Base-by-base conservation (phyloP, 1,140 invertebrate genomes). In the Drosophila ercepeae region DNA sequence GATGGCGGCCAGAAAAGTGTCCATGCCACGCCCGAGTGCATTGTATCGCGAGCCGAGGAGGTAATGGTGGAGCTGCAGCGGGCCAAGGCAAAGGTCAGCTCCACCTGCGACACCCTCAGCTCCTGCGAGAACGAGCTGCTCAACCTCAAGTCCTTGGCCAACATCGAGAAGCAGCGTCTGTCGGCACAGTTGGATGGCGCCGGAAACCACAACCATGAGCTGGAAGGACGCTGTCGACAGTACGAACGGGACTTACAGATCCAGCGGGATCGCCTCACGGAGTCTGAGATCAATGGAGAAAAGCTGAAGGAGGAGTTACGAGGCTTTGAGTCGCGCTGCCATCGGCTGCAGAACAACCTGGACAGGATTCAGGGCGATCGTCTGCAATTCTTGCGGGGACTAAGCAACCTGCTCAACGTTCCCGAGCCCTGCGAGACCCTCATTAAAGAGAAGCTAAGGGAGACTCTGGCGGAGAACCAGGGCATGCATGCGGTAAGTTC, bases 361-460 rank as follows among this genome's bases (percentile, higher is more conserved):
- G 91, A 91, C 55, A 77, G 91, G 19, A 77, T 64, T 5, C 91
- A 91, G 34, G 76, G 75, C 16, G 91, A 91, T 69, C 88, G 91
- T 0, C 19, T 91, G 48, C 83, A 89, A 42, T 91, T 91, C 27
- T 48, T 91, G 19, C 50, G 89, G 4, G 75, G 61, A 7, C 23
- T 91, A 7, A 89, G 89, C 34, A 78, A 88, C 54, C 54, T 89
- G 18, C 52, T 91, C 1, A 89, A 90, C 61, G 71, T 90, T 8
- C 65, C 89, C 2, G 96, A 97, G 76, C 94, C 95, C 1, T 93
- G 95, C 41, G 95, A 96, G 84, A 94, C 92, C 18, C 92, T 95
- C 9, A 95, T 97, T 48, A 96, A 96, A 89, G 95, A 96, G 44
- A 92, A 95, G 63, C 93, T 96, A 48, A 91, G 95, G 16, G 95